Evolutionary conservation across 2,797 vertebrate genomes (phyloP).

Genomic region (Neosilurus hyrtlii): DNA sequence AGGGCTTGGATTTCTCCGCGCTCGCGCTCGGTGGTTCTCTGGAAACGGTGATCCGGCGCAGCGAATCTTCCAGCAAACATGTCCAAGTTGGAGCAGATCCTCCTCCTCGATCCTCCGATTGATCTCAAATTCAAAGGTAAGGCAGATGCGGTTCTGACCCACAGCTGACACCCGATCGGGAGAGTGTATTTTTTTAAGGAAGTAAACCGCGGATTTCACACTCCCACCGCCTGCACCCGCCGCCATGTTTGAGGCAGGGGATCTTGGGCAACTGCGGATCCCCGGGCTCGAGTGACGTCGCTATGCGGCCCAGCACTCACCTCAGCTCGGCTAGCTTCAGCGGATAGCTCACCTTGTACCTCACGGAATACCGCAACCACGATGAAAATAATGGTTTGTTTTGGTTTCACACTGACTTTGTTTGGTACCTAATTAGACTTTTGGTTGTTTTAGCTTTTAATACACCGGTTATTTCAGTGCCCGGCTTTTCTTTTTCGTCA

Average conservation of each 20-base stretch:
- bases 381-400: no score
- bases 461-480: background rate
- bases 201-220: slow-evolving; percentile 49
- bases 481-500: slow-evolving; percentile 10
- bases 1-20: slow-evolving; percentile 51
- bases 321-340: background rate
- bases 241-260: slow-evolving; percentile 58
- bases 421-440: background rate
- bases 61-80: slow-evolving; percentile 71
- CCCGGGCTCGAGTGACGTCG: slow-evolving; percentile 62
- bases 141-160: slow-evolving; percentile 30
- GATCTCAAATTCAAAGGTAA: slow-evolving; percentile 97
- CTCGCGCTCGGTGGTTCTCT: slow-evolving; percentile 60
- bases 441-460: background rate
- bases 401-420: background rate
- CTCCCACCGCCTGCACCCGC: slow-evolving; percentile 55
- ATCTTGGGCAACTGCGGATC: slow-evolving; percentile 61
- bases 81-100: slow-evolving; percentile 87
- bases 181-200: background rate
- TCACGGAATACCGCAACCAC: background rate
- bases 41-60: slow-evolving; percentile 57
- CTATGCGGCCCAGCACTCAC: background rate
- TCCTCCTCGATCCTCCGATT: slow-evolving; percentile 85
- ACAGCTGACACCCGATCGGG: background rate
- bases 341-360: background rate